A percentile compares a stretch with the other conserved stretches of the same genome.
Evolutionary conservation across 1,140 invertebrate genomes (phyloP).

Genomic region (Philotrypesis tridentata): DNA sequence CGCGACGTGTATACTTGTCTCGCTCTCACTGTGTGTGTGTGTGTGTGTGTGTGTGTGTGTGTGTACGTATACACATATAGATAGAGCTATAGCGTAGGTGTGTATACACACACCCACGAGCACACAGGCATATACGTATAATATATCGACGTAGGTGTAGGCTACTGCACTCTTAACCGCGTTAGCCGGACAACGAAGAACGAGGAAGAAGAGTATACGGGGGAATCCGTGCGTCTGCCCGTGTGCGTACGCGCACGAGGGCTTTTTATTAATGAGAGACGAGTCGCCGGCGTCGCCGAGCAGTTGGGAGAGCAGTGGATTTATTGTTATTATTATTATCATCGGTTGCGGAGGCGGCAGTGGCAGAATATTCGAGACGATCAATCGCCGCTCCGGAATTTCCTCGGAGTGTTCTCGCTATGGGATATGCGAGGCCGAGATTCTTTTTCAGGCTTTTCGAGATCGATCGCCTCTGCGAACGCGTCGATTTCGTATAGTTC

Average conservation of each 20-base stretch:
- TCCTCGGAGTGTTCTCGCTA: not conserved
- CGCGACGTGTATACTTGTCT: not conserved
- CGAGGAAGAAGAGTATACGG: not conserved
- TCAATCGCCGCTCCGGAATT: not conserved
- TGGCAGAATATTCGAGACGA: not conserved
- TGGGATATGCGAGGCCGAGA: no score
- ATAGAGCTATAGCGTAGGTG: no score
- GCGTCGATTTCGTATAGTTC: no score
- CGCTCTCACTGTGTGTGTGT: no score
- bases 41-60: no score
- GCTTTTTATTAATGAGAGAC: not conserved
- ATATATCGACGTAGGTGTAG: not conserved
- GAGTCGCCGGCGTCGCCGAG: not conserved
- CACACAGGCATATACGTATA: no score
- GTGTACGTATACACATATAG: not conserved
- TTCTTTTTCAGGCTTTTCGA: no score
- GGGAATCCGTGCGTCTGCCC: not conserved
- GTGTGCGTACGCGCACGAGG: not conserved
- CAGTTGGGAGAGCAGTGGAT: no score
- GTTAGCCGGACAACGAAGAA: not conserved
- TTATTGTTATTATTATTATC: not conserved
- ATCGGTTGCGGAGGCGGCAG: not conserved
- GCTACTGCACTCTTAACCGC: not conserved
- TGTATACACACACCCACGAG: no score
- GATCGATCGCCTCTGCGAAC: no score